A percentile compares a stretch with the other conserved stretches of the same genome.
These are phyloP conservation scores for Morone saxatilis DNA, from an alignment of 2,113 vertebrate species.

Conservation along the genomic window DNA sequence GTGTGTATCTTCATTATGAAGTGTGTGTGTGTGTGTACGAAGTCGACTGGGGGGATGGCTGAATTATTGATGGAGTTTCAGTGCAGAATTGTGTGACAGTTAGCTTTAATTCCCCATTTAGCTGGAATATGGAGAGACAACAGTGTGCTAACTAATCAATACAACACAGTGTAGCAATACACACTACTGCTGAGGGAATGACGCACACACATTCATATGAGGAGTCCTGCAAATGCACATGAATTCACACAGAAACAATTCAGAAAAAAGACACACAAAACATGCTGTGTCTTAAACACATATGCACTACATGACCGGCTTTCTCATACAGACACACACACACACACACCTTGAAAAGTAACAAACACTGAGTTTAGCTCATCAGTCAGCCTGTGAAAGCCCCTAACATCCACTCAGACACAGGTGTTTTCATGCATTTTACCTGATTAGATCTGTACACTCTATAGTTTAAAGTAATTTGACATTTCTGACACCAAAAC, in stretches of 20 bases:
- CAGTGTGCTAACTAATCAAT: constrained; percentile 76
- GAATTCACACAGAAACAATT: not conserved
- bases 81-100: constrained; percentile 81
- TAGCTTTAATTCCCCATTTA: constrained; percentile 84
- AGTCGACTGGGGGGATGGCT: constrained; percentile 65
- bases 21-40: constrained; percentile 42
- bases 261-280: no score
- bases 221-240: not conserved
- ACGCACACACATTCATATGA: not conserved
- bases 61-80: constrained; percentile 82
- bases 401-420: no score
- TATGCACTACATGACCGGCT: no score
- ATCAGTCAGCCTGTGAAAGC: no score
- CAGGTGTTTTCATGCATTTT: no score
- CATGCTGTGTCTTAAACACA: no score
- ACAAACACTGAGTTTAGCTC: no score
- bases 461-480: no score
- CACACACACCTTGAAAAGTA: not conserved
- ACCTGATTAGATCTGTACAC: no score
- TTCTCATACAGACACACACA: not conserved
- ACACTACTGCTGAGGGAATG: constrained; percentile 10
- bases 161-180: constrained; percentile 30
- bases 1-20: constrained; percentile 24
- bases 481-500: no score
- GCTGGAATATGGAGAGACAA: constrained; percentile 71